Percentiles rank a stretch among this genome's conserved stretches.
phyloP scores from a whole-genome alignment of 2,888 invertebrate genomes.

The Melieria crassipennis region DNA sequence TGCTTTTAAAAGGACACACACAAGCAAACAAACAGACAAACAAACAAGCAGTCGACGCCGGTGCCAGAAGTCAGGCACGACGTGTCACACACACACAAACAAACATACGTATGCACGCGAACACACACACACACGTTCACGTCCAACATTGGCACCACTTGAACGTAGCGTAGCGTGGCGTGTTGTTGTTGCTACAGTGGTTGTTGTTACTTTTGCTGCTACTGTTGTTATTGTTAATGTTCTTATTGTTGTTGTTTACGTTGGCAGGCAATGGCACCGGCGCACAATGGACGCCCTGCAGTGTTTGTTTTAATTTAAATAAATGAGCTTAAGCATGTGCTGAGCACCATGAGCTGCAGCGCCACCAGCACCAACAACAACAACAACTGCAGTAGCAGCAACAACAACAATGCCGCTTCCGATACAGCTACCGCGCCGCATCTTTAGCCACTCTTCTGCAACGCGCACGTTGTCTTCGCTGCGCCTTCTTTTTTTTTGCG shows the following conservation, averaged over 20 bases:
- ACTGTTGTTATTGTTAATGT: background rate
- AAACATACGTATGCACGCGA: no score
- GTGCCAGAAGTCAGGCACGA: constrained; percentile 31
- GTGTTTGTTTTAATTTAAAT: constrained; percentile 63
- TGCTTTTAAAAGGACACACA: constrained; percentile 14
- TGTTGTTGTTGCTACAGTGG: background rate
- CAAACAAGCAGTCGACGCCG: constrained; percentile 4
- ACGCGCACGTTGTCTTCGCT: no score
- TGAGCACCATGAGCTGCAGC: constrained; percentile 35
- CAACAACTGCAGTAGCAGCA: background rate
- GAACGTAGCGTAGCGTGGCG: no score
- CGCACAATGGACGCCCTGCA: constrained; percentile 35
- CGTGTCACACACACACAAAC: no score
- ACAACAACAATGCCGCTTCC: no score
- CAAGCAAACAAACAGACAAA: background rate
- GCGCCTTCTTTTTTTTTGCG: no score
- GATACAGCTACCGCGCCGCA: no score
- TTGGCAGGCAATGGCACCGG: constrained; percentile 7
- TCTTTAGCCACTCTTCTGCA: no score
- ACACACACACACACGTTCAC: no score
- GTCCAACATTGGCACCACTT: no score
- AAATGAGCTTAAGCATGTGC: constrained; percentile 57
- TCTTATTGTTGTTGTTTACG: constrained; percentile 7
- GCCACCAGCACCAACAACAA: no score
- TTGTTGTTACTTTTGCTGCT: constrained; percentile 1